These are phyloP conservation scores for Paratilapia polleni DNA, from an alignment of 2,113 vertebrate species.

Conservation along the genomic window DNA sequence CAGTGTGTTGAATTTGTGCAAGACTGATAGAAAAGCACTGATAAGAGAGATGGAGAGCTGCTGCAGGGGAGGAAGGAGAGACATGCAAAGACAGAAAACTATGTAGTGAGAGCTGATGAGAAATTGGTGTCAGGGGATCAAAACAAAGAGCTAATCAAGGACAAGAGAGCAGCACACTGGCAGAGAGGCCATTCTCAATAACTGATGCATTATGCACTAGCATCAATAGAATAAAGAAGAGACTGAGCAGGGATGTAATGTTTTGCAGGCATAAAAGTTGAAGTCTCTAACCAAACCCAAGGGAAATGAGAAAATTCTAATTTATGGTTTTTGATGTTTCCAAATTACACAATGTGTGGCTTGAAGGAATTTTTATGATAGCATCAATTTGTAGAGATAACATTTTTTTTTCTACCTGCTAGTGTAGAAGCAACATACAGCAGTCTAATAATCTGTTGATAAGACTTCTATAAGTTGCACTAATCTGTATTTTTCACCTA, in stretches of 20 bases:
- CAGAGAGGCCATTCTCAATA: slow-evolving; percentile 24
- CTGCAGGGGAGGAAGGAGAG: slow-evolving; percentile 24
- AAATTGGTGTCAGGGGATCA: slow-evolving; percentile 20
- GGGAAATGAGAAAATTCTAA: neutral
- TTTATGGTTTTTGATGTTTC: neutral
- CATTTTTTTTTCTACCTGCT: neutral
- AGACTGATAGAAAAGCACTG: slow-evolving; percentile 52
- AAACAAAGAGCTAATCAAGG: slow-evolving; percentile 60
- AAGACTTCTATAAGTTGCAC: neutral
- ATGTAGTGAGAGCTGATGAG: slow-evolving; percentile 17
- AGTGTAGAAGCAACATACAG: neutral
- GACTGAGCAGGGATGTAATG: neutral
- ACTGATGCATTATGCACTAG: slow-evolving; percentile 27
- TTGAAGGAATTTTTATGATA: neutral
- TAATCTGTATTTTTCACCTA: too few relatives aligned
- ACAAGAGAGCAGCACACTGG: slow-evolving; percentile 24
- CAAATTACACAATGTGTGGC: neutral
- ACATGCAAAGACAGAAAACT: neutral
- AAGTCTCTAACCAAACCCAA: neutral
- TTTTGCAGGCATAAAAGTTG: slow-evolving; percentile 14
- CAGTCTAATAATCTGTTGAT: neutral
- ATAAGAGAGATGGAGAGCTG: slow-evolving; percentile 40
- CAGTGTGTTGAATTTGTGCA: slow-evolving; percentile 60
- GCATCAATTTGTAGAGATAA: neutral
- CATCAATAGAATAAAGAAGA: slow-evolving; percentile 23